A percentile compares a stretch with the other conserved stretches of the same genome.
Evolutionary conservation across 2,113 vertebrate genomes (phyloP).

Genomic region (Esox niger): DNA sequence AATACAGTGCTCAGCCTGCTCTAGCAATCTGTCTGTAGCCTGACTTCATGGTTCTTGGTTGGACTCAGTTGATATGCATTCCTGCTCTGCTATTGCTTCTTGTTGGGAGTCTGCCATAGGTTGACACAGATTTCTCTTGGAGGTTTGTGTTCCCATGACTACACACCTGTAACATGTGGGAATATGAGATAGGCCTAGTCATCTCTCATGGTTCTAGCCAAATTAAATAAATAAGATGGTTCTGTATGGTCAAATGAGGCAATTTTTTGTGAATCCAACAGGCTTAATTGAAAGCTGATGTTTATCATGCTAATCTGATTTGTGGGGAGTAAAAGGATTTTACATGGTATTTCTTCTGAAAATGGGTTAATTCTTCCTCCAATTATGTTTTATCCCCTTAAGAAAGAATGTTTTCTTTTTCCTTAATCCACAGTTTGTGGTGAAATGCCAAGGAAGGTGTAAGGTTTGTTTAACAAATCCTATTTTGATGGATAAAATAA

Average conservation of each 20-base stretch:
- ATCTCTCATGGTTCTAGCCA: constrained; percentile 23
- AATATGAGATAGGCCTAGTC: constrained; percentile 15
- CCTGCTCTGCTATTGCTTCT: constrained; percentile 18
- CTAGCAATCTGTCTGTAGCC: background rate
- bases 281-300: constrained; percentile 22
- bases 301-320: constrained; percentile 56
- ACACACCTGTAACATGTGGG: constrained; percentile 44
- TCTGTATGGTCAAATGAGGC: background rate
- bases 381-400: constrained; percentile 33
- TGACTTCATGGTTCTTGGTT: constrained; percentile 20
- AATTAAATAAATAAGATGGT: constrained; percentile 3
- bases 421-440: background rate
- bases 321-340: constrained; percentile 35
- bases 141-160: constrained; percentile 10
- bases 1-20: background rate
- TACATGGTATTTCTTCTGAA: constrained; percentile 32
- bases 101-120: constrained; percentile 22
- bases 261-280: constrained; percentile 31
- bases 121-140: constrained; percentile 30
- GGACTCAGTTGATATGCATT: constrained; percentile 23
- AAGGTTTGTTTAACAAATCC: constrained; percentile 3
- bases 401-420: constrained; percentile 22
- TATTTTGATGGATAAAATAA: constrained; percentile 8
- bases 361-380: constrained; percentile 44
- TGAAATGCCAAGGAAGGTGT: background rate